Evolutionary conservation across 2,113 vertebrate species (phyloP).

Genomic region (Poeciliopsis retropinna): DNA sequence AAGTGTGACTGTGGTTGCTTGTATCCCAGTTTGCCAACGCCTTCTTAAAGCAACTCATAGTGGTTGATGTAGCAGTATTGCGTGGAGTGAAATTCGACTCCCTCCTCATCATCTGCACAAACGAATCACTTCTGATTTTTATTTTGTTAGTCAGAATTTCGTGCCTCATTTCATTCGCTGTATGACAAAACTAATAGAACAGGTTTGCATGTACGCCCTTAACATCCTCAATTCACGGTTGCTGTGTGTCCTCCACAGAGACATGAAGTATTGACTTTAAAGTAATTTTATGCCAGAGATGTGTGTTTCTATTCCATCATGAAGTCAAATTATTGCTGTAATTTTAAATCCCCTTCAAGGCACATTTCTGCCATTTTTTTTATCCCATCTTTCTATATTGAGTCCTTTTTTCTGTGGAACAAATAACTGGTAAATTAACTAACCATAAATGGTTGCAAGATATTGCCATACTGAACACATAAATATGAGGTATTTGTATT

Average conservation of each 20-base stretch:
- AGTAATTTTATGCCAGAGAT: constrained; percentile 28
- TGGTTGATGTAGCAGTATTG: constrained; percentile 20
- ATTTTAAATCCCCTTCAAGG: constrained; percentile 23
- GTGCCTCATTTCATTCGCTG: constrained; percentile 23
- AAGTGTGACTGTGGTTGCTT: constrained; percentile 16
- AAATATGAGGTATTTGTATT: constrained; percentile 23
- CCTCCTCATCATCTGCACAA: constrained; percentile 13
- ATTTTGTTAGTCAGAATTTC: constrained; percentile 1
- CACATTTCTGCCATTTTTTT: constrained; percentile 1
- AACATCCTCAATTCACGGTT: constrained; percentile 8
- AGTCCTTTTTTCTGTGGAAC: constrained; percentile 18
- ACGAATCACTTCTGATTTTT: constrained; percentile 18
- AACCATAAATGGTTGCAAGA: constrained; percentile 35
- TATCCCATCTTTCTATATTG: constrained; percentile 12
- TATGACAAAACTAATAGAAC: constrained; percentile 5
- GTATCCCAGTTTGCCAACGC: constrained; percentile 6
- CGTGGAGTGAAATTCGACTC: constrained; percentile 16
- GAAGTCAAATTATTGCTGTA: constrained; percentile 24
- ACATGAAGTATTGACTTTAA: constrained; percentile 20
- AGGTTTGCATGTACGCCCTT: not conserved
- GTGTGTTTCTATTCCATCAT: constrained; percentile 38
- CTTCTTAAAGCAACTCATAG: not conserved
- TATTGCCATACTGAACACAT: constrained; percentile 22
- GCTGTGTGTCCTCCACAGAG: constrained; percentile 26
- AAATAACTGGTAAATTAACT: constrained; percentile 33